These are phyloP conservation scores for Petrocephalus microphthalmus DNA, from an alignment of 2,113 vertebrate genomes.

Conservation along the genomic window DNA sequence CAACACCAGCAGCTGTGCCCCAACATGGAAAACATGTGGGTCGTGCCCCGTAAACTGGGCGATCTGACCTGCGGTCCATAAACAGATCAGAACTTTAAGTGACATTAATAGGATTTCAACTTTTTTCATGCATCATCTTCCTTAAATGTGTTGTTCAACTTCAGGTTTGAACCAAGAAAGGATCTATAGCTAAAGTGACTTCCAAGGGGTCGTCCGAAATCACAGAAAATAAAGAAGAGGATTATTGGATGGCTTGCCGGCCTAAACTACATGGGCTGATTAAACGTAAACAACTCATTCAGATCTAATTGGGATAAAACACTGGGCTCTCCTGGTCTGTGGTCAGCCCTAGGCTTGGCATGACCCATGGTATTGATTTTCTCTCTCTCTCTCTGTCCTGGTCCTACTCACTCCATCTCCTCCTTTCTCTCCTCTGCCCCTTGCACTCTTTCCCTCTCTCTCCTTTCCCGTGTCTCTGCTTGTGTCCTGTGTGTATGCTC, in stretches of 20 bases:
- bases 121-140: not conserved
- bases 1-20: not conserved
- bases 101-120: not conserved
- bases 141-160: not conserved
- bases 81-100: not conserved
- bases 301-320: not conserved
- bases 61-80: not conserved
- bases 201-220: not conserved
- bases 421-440: conserved; percentile 18
- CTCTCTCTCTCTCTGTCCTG: not conserved
- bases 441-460: conserved; percentile 32
- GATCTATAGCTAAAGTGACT: not conserved
- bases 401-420: not conserved
- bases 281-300: not conserved
- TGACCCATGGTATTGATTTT: not conserved
- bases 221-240: not conserved
- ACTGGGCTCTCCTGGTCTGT: not conserved
- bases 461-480: conserved; percentile 11
- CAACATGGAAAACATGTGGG: not conserved
- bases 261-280: not conserved
- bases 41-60: not conserved
- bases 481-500: conserved; percentile 37
- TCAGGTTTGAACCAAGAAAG: not conserved
- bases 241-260: not conserved
- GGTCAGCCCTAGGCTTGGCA: not conserved